phyloP scores from a whole-genome alignment of 2,888 invertebrate genomes.

The Strigamia crassipes region DNA sequence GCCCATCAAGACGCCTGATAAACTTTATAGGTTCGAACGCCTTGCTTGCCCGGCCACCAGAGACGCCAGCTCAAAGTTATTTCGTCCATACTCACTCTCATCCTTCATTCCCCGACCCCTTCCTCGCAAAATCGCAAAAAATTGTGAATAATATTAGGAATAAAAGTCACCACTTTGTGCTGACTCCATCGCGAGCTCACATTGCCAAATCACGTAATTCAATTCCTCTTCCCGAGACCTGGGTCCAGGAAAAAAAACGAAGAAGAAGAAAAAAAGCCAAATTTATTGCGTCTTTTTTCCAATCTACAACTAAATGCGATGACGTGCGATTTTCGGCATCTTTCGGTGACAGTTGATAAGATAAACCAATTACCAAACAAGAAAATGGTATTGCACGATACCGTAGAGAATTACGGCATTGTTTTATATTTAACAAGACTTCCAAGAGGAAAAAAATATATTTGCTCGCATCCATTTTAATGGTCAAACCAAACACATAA shows the following conservation, averaged over 20 bases:
- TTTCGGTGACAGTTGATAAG: too few relatives aligned
- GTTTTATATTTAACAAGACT: too few relatives aligned
- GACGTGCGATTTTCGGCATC: too few relatives aligned
- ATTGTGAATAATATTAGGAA: background rate
- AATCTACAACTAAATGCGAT: too few relatives aligned
- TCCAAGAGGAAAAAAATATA: too few relatives aligned
- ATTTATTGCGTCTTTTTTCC: too few relatives aligned
- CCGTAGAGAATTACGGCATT: too few relatives aligned
- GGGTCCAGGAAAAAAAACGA: too few relatives aligned
- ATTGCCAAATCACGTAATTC: background rate
- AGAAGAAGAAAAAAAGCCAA: too few relatives aligned
- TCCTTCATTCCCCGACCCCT: background rate
- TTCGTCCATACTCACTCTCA: background rate
- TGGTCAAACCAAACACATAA: background rate
- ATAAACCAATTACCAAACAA: too few relatives aligned
- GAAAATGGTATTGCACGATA: too few relatives aligned
- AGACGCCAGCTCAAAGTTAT: constrained; percentile 13
- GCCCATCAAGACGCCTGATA: constrained; percentile 33
- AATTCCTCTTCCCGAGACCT: background rate
- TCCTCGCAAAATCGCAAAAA: background rate
- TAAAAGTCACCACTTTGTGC: background rate
- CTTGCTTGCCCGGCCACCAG: background rate
- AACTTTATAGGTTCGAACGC: constrained; percentile 22
- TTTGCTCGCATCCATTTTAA: background rate
- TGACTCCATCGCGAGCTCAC: background rate